phyloP scores from a whole-genome alignment of 2,888 invertebrate genomes.

The Amphipyra berbera region DNA sequence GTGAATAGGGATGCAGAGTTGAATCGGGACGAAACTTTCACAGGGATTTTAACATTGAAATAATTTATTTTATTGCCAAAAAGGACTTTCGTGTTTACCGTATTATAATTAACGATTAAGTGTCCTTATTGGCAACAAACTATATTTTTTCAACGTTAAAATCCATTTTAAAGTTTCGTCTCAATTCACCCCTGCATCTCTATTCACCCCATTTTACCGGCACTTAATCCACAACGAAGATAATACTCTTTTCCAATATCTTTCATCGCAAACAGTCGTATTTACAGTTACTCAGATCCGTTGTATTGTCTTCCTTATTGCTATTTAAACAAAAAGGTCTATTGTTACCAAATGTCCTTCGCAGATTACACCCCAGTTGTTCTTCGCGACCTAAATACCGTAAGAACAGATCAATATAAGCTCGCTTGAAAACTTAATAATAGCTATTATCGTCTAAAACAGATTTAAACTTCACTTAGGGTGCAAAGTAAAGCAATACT shows the following conservation, averaged over 20 bases:
- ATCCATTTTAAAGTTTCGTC: too few species aligned
- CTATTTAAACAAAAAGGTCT: constrained; percentile 44
- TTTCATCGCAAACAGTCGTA: constrained; percentile 46
- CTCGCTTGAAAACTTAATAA: constrained; percentile 60
- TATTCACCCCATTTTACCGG: too few species aligned
- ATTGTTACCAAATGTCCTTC: constrained; percentile 48
- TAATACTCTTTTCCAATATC: constrained; percentile 42
- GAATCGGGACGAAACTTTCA: too few species aligned
- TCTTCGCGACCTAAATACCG: constrained; percentile 48
- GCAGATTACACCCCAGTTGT: constrained; percentile 46
- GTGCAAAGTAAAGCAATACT: constrained; percentile 59
- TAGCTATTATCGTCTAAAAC: constrained; percentile 66
- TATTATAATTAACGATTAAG: too few species aligned
- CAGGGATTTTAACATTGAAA: too few species aligned
- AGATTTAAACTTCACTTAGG: constrained; percentile 64
- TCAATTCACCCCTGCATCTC: too few species aligned
- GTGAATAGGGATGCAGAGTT: too few species aligned
- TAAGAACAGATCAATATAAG: constrained; percentile 58
- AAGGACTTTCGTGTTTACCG: too few species aligned
- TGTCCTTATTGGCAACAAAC: too few species aligned
- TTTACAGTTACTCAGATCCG: constrained; percentile 47
- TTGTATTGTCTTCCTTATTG: constrained; percentile 38
- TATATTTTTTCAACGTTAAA: too few species aligned
- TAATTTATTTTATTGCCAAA: too few species aligned
- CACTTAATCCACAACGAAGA: constrained; percentile 33